These are phyloP conservation scores for Meloe dianella DNA, from an alignment of 2,888 invertebrate genomes.

Conservation along the genomic window DNA sequence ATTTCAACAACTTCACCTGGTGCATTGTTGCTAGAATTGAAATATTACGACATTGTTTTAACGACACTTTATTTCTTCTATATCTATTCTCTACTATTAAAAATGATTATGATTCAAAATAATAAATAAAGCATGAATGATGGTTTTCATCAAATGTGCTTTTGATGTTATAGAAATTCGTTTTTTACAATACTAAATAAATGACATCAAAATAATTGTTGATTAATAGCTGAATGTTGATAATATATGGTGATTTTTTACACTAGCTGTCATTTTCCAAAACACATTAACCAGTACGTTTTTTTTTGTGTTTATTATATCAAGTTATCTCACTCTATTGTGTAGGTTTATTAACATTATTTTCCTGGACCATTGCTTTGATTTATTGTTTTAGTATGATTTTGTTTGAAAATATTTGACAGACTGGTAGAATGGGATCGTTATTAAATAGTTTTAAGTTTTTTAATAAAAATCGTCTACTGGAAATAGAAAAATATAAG, in stretches of 20 bases:
- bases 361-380: background rate
- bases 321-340: background rate
- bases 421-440: background rate
- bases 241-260: constrained; percentile 1
- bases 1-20: background rate
- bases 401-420: background rate
- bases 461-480: background rate
- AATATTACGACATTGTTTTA: background rate
- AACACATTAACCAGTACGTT: background rate
- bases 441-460: background rate
- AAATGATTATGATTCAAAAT: background rate
- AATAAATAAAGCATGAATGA: background rate
- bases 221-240: background rate
- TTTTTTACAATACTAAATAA: too few species aligned
- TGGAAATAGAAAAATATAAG: background rate
- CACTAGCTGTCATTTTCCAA: background rate
- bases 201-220: background rate
- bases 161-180: background rate
- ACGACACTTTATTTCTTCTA: background rate
- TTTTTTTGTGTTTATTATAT: background rate
- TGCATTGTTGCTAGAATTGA: background rate
- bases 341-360: background rate
- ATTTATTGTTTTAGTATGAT: background rate
- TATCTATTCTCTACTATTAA: background rate
- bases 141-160: background rate